Conservation (phyloP, 2,113 vertebrate genomes). For the Rhegmatorhina hoffmannsi region DNA sequence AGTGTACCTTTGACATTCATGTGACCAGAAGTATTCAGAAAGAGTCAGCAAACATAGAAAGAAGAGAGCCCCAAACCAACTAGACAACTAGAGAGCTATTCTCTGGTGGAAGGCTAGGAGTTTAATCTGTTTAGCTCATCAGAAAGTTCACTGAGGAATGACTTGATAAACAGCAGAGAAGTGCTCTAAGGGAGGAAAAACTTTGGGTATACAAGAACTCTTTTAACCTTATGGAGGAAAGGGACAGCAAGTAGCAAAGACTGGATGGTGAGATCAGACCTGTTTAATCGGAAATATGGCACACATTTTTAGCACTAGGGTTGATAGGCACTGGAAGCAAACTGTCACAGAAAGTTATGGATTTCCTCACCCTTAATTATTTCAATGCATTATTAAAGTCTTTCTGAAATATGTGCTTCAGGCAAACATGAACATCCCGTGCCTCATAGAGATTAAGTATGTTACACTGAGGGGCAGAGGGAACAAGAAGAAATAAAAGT, state of each 20-base stretch:
- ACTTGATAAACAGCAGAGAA: neutral
- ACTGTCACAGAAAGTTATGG: constrained; percentile 6
- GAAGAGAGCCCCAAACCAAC: neutral
- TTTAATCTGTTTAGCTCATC: neutral
- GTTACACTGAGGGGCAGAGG: neutral
- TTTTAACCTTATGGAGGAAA: neutral
- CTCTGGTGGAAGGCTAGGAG: neutral
- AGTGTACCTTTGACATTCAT: neutral
- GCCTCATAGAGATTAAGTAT: neutral
- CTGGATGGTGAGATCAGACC: neutral
- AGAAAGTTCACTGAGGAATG: neutral
- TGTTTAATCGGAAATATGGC: fast-evolving
- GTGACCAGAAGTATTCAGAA: neutral
- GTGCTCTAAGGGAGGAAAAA: neutral
- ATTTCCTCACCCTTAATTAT: constrained; percentile 36
- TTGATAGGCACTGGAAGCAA: neutral
- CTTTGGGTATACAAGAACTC: neutral
- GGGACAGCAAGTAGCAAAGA: neutral
- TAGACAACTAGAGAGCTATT: neutral
- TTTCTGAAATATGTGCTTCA: constrained; percentile 28
- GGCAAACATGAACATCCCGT: constrained; percentile 24
- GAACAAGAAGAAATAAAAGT: neutral
- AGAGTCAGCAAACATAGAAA: neutral
- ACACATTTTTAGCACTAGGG: neutral
- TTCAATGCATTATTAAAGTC: constrained; percentile 43